A percentile compares a stretch with the other conserved stretches of the same genome.
Conservation (phyloP, 2,113 vertebrate species). For the Actenoides lindsayi region DNA sequence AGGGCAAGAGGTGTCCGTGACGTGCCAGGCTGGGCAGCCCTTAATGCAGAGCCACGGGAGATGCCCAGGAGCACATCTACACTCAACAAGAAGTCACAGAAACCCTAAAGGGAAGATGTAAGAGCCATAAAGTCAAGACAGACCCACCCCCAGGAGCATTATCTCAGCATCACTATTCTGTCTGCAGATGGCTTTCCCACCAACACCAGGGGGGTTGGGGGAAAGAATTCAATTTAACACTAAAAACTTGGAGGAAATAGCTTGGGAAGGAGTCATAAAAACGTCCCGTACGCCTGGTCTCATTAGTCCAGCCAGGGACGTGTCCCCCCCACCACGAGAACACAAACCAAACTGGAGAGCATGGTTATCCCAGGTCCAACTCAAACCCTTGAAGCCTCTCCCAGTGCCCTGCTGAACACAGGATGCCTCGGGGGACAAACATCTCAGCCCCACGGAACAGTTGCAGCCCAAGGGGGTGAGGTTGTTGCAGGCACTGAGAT, state of each 20-base stretch:
- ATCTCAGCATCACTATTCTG: background rate
- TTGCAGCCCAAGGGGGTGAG: background rate
- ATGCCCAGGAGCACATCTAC: background rate
- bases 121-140: background rate
- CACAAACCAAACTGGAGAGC: rapidly evolving
- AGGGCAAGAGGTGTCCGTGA: rapidly evolving
- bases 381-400: rapidly evolving
- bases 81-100: background rate
- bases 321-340: rapidly evolving
- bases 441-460: background rate
- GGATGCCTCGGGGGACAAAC: background rate
- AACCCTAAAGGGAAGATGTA: background rate
- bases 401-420: rapidly evolving
- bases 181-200: constrained; percentile 9
- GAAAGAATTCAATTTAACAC: constrained; percentile 15
- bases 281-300: background rate
- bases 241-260: constrained; percentile 40
- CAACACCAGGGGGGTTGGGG: rapidly evolving
- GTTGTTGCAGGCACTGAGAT: background rate
- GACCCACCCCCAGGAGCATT: background rate
- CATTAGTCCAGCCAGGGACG: background rate
- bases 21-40: background rate
- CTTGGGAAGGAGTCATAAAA: constrained; percentile 48
- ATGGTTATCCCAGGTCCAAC: background rate
- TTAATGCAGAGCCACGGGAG: background rate